Conservation (phyloP, 2,113 vertebrate genomes). For the Poeciliopsis retropinna region DNA sequence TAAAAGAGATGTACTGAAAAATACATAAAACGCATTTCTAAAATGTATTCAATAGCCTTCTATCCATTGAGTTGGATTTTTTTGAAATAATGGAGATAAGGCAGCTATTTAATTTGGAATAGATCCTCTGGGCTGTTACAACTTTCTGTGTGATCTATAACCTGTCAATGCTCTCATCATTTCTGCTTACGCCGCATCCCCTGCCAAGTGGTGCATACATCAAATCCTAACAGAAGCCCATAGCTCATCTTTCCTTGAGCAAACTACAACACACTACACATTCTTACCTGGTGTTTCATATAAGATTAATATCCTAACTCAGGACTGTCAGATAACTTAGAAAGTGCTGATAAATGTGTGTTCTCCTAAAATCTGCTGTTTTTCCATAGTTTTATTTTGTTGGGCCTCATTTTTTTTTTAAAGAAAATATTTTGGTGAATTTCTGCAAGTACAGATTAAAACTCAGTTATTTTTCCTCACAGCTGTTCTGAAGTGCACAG, state of each 20-base stretch:
- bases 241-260: conserved; percentile 69
- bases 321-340: conserved; percentile 27
- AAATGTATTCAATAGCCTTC: neutral
- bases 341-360: conserved; percentile 56
- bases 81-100: conserved; percentile 41
- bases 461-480: neutral
- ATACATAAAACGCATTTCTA: neutral
- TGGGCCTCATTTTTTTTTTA: neutral
- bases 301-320: conserved; percentile 59
- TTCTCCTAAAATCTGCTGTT: conserved; percentile 37
- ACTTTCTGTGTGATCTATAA: conserved; percentile 62
- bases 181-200: conserved; percentile 72
- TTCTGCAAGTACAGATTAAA: conserved; percentile 37
- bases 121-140: conserved; percentile 44
- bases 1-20: neutral
- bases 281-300: conserved; percentile 50
- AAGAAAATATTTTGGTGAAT: neutral
- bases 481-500: conserved; percentile 44
- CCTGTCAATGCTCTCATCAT: conserved; percentile 68
- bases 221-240: conserved; percentile 66
- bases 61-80: conserved; percentile 11
- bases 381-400: conserved; percentile 31
- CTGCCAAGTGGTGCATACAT: conserved; percentile 70
- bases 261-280: conserved; percentile 60
- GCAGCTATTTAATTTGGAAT: conserved; percentile 57